phyloP scores from a whole-genome alignment of 2,113 vertebrate species.

The Dasyornis broadbenti region DNA sequence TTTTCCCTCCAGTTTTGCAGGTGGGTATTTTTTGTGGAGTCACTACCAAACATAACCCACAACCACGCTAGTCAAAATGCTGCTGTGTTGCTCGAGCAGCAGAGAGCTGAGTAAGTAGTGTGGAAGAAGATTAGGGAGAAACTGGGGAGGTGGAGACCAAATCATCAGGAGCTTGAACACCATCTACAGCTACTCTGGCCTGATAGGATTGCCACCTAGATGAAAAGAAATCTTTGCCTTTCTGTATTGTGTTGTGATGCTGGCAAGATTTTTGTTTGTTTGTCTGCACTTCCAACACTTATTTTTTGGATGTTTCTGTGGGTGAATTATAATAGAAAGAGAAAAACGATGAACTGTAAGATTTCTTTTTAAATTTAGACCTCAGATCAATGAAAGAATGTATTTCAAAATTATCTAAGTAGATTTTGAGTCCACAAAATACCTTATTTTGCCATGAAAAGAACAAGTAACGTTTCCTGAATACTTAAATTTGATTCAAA shows the following conservation, averaged over 20 bases:
- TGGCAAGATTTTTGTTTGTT: background rate
- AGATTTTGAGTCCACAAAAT: background rate
- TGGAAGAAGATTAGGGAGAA: background rate
- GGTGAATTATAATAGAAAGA: background rate
- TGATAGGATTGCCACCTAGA: background rate
- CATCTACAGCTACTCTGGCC: background rate
- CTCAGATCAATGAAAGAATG: background rate
- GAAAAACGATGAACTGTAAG: background rate
- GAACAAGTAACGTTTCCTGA: accelerated
- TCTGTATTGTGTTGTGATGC: background rate
- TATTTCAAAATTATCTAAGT: background rate
- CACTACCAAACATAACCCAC: background rate
- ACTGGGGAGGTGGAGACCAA: background rate
- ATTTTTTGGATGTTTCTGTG: background rate
- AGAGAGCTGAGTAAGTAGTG: background rate
- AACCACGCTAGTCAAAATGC: background rate
- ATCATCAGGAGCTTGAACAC: background rate
- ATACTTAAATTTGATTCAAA: background rate
- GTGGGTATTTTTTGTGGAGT: background rate
- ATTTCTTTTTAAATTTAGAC: background rate
- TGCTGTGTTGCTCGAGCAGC: accelerated
- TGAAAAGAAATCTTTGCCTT: background rate
- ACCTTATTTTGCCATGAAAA: background rate
- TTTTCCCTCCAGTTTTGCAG: background rate
- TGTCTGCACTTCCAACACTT: background rate